These are phyloP conservation scores for Drusus annulatus DNA, from an alignment of 1,140 invertebrate genomes.

Conservation along the genomic window DNA sequence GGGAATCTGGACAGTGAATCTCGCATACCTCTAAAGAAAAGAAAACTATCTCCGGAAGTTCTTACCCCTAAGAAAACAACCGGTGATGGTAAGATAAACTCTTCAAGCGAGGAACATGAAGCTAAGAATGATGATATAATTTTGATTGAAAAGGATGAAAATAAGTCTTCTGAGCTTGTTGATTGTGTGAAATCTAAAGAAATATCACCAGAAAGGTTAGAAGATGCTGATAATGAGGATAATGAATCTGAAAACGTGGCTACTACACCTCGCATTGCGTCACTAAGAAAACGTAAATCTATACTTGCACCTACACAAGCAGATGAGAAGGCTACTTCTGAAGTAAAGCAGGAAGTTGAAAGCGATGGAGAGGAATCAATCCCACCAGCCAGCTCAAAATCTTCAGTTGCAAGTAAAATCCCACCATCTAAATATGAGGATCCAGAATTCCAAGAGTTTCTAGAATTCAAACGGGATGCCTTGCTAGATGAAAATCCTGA, in stretches of 20 bases:
- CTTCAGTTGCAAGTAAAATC: neutral
- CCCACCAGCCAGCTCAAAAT: neutral
- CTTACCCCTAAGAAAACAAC: neutral
- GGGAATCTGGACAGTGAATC: constrained; percentile 28
- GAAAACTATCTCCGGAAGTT: constrained; percentile 37
- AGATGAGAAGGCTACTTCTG: neutral
- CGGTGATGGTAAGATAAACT: neutral
- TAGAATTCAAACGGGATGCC: constrained; percentile 69
- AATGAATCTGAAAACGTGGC: constrained; percentile 15
- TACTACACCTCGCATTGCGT: constrained; percentile 14
- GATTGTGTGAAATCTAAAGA: neutral
- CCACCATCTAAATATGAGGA: constrained; percentile 59
- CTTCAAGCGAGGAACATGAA: neutral
- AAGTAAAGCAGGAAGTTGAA: constrained; percentile 2
- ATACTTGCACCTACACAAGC: neutral
- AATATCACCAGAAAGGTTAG: neutral
- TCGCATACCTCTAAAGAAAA: constrained; percentile 37
- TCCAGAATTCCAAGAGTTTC: constrained; percentile 71
- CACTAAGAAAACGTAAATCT: constrained; percentile 31
- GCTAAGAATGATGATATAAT: neutral
- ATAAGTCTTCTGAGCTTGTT: neutral
- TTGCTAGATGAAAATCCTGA: constrained; percentile 71
- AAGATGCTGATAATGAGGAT: constrained; percentile 5
- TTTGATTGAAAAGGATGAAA: neutral
- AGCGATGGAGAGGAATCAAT: constrained; percentile 8